Conservation (phyloP, 2,113 vertebrate genomes). For the Forbesichthys papilliferus region DNA sequence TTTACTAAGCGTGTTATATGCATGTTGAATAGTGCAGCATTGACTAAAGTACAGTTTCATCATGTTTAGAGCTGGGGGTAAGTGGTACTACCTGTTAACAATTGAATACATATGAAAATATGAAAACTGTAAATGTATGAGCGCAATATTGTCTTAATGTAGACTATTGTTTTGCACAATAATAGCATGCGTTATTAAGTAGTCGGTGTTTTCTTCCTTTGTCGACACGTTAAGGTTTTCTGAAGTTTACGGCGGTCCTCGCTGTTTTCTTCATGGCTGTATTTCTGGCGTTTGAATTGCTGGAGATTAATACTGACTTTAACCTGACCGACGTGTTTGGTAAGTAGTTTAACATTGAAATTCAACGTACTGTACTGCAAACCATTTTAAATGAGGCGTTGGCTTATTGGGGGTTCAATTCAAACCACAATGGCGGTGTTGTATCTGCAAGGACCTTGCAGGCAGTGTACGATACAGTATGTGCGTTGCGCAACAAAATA, state of each 20-base stretch:
- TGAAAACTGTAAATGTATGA: not conserved
- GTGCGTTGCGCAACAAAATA: no score
- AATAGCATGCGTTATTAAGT: not conserved
- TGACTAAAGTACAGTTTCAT: not conserved
- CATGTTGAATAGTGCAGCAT: not conserved
- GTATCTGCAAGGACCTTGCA: no score
- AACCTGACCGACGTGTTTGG: slow-evolving; percentile 82
- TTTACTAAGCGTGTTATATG: not conserved
- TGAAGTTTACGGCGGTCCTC: slow-evolving; percentile 82
- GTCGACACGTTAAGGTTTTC: slow-evolving; percentile 73
- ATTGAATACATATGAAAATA: not conserved
- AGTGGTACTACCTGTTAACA: not conserved
- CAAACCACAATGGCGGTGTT: no score
- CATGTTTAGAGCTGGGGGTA: slow-evolving; percentile 64
- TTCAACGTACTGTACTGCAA: no score
- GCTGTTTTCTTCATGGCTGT: slow-evolving; percentile 82
- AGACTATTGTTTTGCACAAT: not conserved
- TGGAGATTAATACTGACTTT: slow-evolving; percentile 88
- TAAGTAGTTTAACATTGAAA: slow-evolving; percentile 69
- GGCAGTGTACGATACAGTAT: no score
- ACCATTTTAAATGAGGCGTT: no score
- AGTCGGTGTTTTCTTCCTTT: not conserved
- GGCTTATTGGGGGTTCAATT: no score
- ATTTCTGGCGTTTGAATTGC: slow-evolving; percentile 90
- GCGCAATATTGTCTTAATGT: not conserved